Conservation (phyloP, 2,888 invertebrate genomes). For the Folsomia candida region DNA sequence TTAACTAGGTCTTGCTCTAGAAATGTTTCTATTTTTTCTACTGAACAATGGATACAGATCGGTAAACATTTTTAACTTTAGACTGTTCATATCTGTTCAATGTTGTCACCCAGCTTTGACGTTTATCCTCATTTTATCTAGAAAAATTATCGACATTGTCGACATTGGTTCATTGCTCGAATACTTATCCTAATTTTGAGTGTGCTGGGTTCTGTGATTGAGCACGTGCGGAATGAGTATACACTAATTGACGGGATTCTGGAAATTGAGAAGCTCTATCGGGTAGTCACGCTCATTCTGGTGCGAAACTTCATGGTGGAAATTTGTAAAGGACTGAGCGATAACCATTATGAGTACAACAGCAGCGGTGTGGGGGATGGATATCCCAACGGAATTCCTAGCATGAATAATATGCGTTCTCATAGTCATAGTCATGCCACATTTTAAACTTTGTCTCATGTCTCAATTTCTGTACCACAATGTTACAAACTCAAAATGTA, state of each 20-base stretch:
- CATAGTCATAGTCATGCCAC: background rate
- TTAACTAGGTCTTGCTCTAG: slow-evolving; percentile 35
- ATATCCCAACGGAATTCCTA: background rate
- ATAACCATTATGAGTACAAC: slow-evolving; percentile 9
- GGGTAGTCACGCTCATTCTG: slow-evolving; percentile 23
- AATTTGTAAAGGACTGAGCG: slow-evolving; percentile 34
- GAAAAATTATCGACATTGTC: slow-evolving; percentile 37
- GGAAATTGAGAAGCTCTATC: slow-evolving; percentile 33
- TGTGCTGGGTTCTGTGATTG: slow-evolving; percentile 31
- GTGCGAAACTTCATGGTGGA: slow-evolving; percentile 38
- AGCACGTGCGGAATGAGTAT: slow-evolving; percentile 28
- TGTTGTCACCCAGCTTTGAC: background rate
- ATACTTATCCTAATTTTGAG: slow-evolving; percentile 26
- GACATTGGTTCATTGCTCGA: slow-evolving; percentile 33
- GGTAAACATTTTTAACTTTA: slow-evolving; percentile 27
- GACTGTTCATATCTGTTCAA: too few species aligned
- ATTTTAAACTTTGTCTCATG: background rate
- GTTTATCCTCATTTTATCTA: slow-evolving; percentile 12
- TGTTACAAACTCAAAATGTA: too few species aligned
- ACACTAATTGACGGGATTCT: slow-evolving; percentile 27
- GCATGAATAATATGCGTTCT: slow-evolving; percentile 3
- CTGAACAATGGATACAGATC: slow-evolving; percentile 36
- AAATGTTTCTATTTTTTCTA: slow-evolving; percentile 39
- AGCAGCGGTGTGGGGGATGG: background rate
- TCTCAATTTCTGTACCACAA: background rate